phyloP scores from a whole-genome alignment of 92 coral and sea anemone genomes.

The Epizoanthus illoricatus region DNA sequence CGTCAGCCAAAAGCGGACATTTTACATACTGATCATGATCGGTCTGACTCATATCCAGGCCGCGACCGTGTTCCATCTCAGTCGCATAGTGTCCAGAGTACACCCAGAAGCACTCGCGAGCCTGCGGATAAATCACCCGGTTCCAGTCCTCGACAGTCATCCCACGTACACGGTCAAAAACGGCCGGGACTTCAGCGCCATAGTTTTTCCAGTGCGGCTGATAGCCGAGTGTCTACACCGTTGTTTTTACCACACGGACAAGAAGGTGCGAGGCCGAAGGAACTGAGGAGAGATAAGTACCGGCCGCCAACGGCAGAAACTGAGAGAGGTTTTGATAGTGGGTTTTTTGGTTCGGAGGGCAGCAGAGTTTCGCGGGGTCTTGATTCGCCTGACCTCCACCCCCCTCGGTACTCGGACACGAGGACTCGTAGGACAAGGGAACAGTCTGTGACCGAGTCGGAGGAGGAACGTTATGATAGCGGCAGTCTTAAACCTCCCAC shows the following conservation, averaged over 20 bases:
- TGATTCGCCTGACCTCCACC: slow-evolving; percentile 75
- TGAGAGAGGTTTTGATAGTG: slow-evolving; percentile 93
- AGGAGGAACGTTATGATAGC: slow-evolving; percentile 54
- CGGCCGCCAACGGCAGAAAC: slow-evolving; percentile 79
- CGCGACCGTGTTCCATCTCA: slow-evolving; percentile 26
- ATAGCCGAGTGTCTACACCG: slow-evolving; percentile 96
- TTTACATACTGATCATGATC: slow-evolving; percentile 54
- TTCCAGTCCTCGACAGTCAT: slow-evolving; percentile 61
- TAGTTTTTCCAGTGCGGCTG: slow-evolving; percentile 83
- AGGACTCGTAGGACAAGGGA: slow-evolving; percentile 56
- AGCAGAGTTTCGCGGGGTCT: slow-evolving; percentile 87
- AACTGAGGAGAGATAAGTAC: slow-evolving; percentile 49
- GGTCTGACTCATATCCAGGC: slow-evolving; percentile 38
- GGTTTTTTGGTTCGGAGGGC: slow-evolving; percentile 97
- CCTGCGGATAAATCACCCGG: slow-evolving; percentile 50
- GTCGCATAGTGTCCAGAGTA: slow-evolving; percentile 51
- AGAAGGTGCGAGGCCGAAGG: slow-evolving; percentile 72
- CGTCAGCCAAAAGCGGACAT: slow-evolving; percentile 53
- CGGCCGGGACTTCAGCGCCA: slow-evolving; percentile 61
- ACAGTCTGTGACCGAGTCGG: slow-evolving; percentile 76
- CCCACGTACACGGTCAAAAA: slow-evolving; percentile 37
- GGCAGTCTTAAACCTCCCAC: slow-evolving; percentile 53
- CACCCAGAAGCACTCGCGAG: slow-evolving; percentile 62
- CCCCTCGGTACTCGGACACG: slow-evolving; percentile 40
- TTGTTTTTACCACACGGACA: slow-evolving; percentile 73